Conservation (phyloP, 1,140 invertebrate species). For the Dryas iulia region DNA sequence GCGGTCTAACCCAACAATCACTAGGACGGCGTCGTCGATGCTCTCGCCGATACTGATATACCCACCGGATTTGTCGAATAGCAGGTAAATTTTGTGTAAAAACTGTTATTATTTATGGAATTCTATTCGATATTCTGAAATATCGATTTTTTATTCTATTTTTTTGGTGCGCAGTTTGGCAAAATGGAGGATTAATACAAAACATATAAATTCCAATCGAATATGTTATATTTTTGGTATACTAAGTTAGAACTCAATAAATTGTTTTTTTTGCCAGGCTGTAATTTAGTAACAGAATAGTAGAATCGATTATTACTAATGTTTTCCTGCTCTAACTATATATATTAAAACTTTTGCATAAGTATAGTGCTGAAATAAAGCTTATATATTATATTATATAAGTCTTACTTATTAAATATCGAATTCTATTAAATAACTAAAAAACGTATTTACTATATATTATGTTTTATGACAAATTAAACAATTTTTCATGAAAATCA, state of each 20-base stretch:
- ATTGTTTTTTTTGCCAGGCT: neutral
- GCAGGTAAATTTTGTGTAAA: slow-evolving; percentile 83
- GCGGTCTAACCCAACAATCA: slow-evolving; percentile 79
- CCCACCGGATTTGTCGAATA: slow-evolving; percentile 84
- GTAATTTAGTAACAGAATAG: neutral
- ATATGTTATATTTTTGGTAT: no score
- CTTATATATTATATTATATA: no score
- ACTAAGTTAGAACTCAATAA: neutral
- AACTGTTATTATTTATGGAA: neutral
- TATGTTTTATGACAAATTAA: neutral
- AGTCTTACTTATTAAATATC: neutral
- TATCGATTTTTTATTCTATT: neutral
- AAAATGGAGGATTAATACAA: neutral
- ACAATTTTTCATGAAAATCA: neutral
- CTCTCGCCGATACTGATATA: slow-evolving; percentile 89
- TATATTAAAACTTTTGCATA: neutral
- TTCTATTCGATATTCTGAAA: neutral
- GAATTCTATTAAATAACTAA: neutral
- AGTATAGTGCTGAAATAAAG: no score
- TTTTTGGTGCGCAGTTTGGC: neutral
- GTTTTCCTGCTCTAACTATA: neutral
- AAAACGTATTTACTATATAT: neutral
- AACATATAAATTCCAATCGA: no score
- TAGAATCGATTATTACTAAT: neutral
- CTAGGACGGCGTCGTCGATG: slow-evolving; percentile 82